Percentiles rank a stretch among this genome's conserved stretches.
These are phyloP conservation scores for Drosophila mojavensis DNA, from an alignment of 1,140 invertebrate species.

Conservation along the genomic window DNA sequence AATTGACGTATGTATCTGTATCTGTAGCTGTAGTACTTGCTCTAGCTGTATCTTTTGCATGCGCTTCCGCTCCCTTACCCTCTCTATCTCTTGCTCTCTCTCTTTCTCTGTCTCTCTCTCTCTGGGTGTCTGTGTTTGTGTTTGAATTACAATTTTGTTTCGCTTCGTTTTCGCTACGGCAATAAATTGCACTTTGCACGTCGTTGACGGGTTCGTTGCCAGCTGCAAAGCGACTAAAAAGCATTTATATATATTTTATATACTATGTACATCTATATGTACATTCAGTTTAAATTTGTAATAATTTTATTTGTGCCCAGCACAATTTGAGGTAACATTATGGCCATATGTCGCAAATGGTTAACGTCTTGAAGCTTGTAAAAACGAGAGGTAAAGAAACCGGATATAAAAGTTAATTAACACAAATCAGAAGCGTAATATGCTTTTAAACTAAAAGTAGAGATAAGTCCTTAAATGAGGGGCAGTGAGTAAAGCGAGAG, in stretches of 20 bases:
- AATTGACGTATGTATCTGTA: conserved; percentile 70
- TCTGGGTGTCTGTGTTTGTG: conserved; percentile 16
- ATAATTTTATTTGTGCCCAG: conserved; percentile 18
- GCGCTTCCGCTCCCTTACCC: conserved; percentile 20
- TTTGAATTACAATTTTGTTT: conserved; percentile 76
- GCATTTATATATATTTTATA: conserved; percentile 12
- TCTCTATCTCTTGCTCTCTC: neutral
- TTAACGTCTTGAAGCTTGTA: neutral
- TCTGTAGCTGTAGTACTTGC: conserved; percentile 40
- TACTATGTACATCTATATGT: conserved; percentile 12
- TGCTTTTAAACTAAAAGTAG: neutral
- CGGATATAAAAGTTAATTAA: neutral
- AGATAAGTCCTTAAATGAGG: neutral
- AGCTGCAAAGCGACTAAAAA: conserved; percentile 42
- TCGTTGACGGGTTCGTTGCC: conserved; percentile 64
- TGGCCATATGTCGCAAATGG: conserved; percentile 5
- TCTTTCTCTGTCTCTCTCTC: neutral
- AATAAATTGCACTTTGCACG: conserved; percentile 75
- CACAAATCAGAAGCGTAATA: neutral
- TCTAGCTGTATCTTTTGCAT: conserved; percentile 49
- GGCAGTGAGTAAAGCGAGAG: too few species aligned
- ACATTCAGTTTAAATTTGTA: conserved; percentile 12
- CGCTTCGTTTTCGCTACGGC: conserved; percentile 55
- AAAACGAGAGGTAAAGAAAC: neutral
- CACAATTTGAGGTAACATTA: conserved; percentile 10